These are phyloP conservation scores for Protodeltote pygarga DNA, from an alignment of 2,888 invertebrate genomes.

Conservation along the genomic window DNA sequence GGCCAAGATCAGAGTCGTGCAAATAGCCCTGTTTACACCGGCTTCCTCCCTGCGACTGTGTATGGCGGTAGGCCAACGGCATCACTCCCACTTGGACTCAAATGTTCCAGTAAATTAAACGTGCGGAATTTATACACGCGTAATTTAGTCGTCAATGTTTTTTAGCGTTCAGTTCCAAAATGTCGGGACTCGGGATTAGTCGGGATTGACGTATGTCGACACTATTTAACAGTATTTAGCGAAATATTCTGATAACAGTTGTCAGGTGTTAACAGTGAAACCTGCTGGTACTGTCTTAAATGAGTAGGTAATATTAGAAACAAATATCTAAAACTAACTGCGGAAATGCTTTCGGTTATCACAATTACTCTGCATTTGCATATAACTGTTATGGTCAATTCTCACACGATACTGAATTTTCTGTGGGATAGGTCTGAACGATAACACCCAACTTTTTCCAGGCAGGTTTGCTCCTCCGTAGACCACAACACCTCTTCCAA, in stretches of 20 bases:
- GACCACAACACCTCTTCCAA: too few relatives aligned
- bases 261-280: constrained; percentile 1
- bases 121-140: constrained; percentile 30
- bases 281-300: too few relatives aligned
- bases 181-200: not conserved
- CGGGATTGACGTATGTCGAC: constrained; percentile 26
- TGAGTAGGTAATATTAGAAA: too few relatives aligned
- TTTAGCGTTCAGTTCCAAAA: constrained; percentile 12
- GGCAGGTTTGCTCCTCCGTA: too few relatives aligned
- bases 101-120: constrained; percentile 31
- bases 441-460: too few relatives aligned
- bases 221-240: not conserved
- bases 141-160: constrained; percentile 32
- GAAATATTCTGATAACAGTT: constrained; percentile 18
- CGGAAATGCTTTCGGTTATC: too few relatives aligned
- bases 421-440: too few relatives aligned
- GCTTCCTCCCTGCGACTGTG: constrained; percentile 62
- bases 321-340: too few relatives aligned
- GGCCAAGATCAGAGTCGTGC: constrained; percentile 83
- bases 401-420: too few relatives aligned
- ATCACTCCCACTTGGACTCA: constrained; percentile 28
- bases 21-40: constrained; percentile 77
- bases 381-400: too few relatives aligned
- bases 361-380: too few relatives aligned
- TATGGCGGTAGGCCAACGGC: constrained; percentile 55